Base-by-base conservation (phyloP, 1,140 invertebrate genomes). In the Cardiocondyla obscurior region DNA sequence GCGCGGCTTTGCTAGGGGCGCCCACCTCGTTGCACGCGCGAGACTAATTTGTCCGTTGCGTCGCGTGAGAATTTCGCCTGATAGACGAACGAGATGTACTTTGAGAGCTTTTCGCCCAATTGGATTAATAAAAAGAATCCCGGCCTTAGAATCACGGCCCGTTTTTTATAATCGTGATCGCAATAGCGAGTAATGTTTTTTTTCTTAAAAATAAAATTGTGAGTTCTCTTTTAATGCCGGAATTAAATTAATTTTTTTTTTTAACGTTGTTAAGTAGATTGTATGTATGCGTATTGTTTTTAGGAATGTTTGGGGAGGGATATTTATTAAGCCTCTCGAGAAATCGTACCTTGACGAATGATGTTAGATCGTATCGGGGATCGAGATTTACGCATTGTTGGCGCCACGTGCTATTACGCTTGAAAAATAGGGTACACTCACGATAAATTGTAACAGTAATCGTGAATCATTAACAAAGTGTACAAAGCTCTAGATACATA, bases 31-130 rank as follows among this genome's bases (percentile, higher is more conserved):
- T 85, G 82, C 90, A 91, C 90, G 84, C 90, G 89, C 90, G 89
- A 82, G 83, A 90, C 90, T 86, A 92, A 92, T 91, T 90, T 82
- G 79, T 62, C 74, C 82, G 84, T 73, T 90, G 89, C 88, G 42
- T 55, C 55, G 69, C 79, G 62, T 73, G 64, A 65, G 58, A 77
- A 44, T 76, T 44, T 70, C 28, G 44, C 62, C 65, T 39, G 77
- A 64, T 42, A 84, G 25, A 19, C n/a, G 36, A 64, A 33, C 3
- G 12, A 30, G 36, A n/a, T n/a, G n/a, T 22, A 28, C 4, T 19
- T 28, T n/a, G n/a, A n/a, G n/a, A 3, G n/a, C 14, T 22, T 16
- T 77, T 51, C 14, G 22, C 49, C 22, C 16, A 8, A 14, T 28
- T n/a, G n/a, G 16, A 58, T 73, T n/a, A n/a, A 57, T 22, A 58